phyloP scores from a whole-genome alignment of 2,888 invertebrate species.

The Mycalesis mineus region DNA sequence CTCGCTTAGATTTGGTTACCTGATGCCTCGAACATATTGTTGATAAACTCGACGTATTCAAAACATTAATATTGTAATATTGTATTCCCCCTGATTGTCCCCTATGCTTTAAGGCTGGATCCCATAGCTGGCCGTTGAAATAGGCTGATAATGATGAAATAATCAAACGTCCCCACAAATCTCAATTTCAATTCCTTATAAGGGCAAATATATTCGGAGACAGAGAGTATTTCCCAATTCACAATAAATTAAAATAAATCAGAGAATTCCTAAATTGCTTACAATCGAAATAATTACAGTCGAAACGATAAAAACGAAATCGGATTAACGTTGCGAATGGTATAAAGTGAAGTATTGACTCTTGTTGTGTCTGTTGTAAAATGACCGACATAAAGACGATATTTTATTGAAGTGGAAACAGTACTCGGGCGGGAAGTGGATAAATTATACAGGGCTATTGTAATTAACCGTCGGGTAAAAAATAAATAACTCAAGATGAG shows the following conservation, averaged over 20 bases:
- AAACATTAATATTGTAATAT: too few relatives aligned
- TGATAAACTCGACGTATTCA: too few relatives aligned
- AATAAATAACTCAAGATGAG: neutral
- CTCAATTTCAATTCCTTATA: too few relatives aligned
- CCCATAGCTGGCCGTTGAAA: too few relatives aligned
- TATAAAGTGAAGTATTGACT: neutral
- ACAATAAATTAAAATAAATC: neutral
- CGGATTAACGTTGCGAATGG: neutral
- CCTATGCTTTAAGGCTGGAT: too few relatives aligned
- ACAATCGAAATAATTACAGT: constrained; percentile 3
- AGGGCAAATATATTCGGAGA: too few relatives aligned
- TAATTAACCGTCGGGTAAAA: neutral
- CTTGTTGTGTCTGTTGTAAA: neutral
- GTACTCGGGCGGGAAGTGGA: neutral
- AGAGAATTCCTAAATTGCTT: constrained; percentile 1
- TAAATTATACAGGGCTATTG: neutral
- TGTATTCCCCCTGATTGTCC: too few relatives aligned
- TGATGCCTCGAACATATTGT: too few relatives aligned
- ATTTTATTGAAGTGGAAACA: neutral
- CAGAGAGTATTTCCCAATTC: neutral
- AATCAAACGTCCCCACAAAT: too few relatives aligned
- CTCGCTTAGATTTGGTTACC: too few relatives aligned
- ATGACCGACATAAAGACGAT: neutral
- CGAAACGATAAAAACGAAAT: neutral
- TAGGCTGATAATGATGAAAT: too few relatives aligned